Evolutionary conservation across 1,140 invertebrate species (phyloP), one percentile per base, ranked within the genome.

Genomic region (Meloidogyne chitwoodi): DNA sequence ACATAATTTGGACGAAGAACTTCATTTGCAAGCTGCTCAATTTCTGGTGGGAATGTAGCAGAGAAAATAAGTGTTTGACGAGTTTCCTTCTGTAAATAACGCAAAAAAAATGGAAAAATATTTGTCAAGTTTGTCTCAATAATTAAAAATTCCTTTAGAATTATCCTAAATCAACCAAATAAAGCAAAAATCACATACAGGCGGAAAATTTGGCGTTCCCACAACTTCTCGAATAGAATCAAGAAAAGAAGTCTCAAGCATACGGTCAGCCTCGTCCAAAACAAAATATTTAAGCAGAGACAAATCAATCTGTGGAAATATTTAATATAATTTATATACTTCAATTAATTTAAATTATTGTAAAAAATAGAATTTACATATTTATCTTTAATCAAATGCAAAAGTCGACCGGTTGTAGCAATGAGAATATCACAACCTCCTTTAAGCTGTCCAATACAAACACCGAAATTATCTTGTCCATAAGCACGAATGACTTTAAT

Each of bases 201-300:
- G n/a, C 8, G 84, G 79, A 62, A 84, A 83, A 6, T 27, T 63
- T 2, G 48, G 27, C 24, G 64, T 22, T 19, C 41, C 61, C 14
- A 74, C 26, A 27, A 86, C 79, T 19, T 38, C 67, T 8, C 74
- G 24, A 56, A 85, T 75, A 56, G 81, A 81, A 29, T 74, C 73
- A 19, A 73, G 44, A 88, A 86, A 85, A 63, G 69, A 77, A 26
- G 68, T 92, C 81, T 97, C 94, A 26, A 98, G 87, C 94, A 98
- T 96, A 26, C 93, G 90, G 88, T 98, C 95, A 4, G 94, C 96
- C 89, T 98, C 96, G 87, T 98, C 95, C 2, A 98, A 88, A 0
- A 98, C 93, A 0, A 96, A 89, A 84, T 91, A 96, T 5, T 92
- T 90, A 0, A 94, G 85, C 10, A 91, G 91, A 0, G 90, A 88